Conservation (phyloP, 2,888 invertebrate genomes). For the Plebejus argus region DNA sequence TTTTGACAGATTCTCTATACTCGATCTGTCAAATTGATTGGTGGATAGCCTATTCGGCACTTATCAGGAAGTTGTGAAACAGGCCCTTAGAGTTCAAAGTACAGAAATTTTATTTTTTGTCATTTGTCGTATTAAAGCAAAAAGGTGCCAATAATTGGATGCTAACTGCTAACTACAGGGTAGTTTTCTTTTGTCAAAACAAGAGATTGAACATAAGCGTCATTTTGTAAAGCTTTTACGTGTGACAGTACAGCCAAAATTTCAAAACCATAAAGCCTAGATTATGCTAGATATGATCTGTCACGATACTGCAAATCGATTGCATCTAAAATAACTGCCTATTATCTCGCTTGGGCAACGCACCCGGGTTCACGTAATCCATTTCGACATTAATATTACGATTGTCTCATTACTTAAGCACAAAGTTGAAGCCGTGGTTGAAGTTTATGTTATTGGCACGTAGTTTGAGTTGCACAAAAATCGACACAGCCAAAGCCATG, state of each 20-base stretch:
- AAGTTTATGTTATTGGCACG: neutral
- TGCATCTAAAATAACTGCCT: neutral
- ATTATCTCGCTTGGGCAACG: neutral
- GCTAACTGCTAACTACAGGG: no score
- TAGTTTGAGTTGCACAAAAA: neutral
- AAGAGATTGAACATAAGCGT: no score
- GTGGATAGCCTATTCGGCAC: no score
- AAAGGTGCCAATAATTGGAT: no score
- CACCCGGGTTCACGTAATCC: neutral
- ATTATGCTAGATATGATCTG: neutral
- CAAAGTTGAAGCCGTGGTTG: neutral
- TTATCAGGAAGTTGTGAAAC: no score
- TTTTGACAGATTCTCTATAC: no score
- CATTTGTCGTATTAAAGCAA: no score
- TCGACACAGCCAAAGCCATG: neutral
- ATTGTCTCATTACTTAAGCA: conserved; percentile 1
- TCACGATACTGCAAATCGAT: conserved; percentile 11
- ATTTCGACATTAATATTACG: neutral
- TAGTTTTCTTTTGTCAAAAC: no score
- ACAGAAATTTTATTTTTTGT: no score
- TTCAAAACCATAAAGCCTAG: neutral
- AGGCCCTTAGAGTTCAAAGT: no score
- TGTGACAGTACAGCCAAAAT: neutral
- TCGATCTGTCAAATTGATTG: no score
- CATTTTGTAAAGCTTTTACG: neutral